phyloP scores from a whole-genome alignment of 2,888 invertebrate genomes.

The Drosophila recens region DNA sequence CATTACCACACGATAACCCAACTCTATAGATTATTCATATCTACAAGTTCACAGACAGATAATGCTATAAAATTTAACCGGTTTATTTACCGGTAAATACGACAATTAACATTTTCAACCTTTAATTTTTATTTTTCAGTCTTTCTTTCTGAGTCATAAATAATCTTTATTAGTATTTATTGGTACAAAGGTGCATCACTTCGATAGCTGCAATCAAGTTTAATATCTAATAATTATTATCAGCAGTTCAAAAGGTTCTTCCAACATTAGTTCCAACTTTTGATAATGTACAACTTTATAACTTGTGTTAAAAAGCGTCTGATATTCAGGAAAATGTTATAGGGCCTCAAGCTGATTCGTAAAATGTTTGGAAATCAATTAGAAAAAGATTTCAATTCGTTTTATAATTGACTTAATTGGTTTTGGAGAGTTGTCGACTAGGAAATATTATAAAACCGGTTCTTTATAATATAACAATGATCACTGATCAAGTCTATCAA shows the following conservation, averaged over 20 bases:
- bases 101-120: slow-evolving; percentile 20
- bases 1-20: neutral
- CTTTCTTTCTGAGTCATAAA: slow-evolving; percentile 9
- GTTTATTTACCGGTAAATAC: slow-evolving; percentile 12
- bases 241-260: neutral
- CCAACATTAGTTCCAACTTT: neutral
- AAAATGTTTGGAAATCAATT: neutral
- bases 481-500: no score
- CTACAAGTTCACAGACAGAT: slow-evolving; percentile 2
- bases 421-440: neutral
- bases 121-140: neutral
- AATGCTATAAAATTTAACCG: slow-evolving; percentile 5
- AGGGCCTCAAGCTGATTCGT: no score
- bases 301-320: no score
- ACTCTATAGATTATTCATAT: slow-evolving; percentile 8
- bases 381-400: neutral
- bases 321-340: no score
- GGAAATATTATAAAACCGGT: neutral
- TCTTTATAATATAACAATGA: neutral
- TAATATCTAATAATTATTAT: neutral
- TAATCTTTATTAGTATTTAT: slow-evolving; percentile 12
- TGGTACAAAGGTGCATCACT: slow-evolving; percentile 10
- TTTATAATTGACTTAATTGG: neutral
- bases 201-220: neutral
- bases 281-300: neutral